Evolutionary conservation across 1,140 invertebrate species (phyloP), one percentile per base, ranked within the genome.

Genomic region (Drosophila tani): DNA sequence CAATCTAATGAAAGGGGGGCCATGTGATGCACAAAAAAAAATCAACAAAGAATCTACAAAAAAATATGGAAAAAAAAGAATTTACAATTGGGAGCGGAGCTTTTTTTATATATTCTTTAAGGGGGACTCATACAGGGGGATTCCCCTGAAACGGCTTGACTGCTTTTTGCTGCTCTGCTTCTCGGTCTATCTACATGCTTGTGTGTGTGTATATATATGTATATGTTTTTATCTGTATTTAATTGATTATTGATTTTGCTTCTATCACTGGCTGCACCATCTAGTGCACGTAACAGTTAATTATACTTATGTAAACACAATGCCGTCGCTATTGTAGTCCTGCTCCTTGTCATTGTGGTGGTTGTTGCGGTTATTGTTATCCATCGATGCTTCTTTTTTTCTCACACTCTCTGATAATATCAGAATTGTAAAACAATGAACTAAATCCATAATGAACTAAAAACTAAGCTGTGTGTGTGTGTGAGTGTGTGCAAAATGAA

Each of bases 201-300:
- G 43, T 50, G 19, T 51, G 15, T 51, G 35, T 65, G 19, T n/a
- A 35, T 57, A 17, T 56, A n/a, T 56, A 21, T 56, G 9, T 38
- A 38, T 38, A 55, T 35, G 17, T 49, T 15, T 38, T 35, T 74
- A 40, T 19, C 19, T 78, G 43, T 63, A 69, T 64, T 65, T 51
- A 78, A 78, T 79, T 75, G 55, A 60, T 60, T 74, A 73, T 60
- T 50, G 55, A 58, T 74, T 73, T 51, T 50, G 53, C 49, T 59
- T 59, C 68, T 51, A 69, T 66, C 46, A 71, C 46, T 62, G 63
- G 38, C 46, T 66, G 74, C 76, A 82, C 74, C 70, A 82, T 82
- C 79, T 60, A 82, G 79, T 73, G 81, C 79, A 82, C 77, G 55
- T 67, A 67, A 63, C 63, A 60, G 47, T 82, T 79, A 75, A 65